A percentile compares a stretch with the other conserved stretches of the same genome.
Evolutionary conservation across 53 echinoderm and acorn worm genomes (phyloP).

Genomic region (Mesocentrotus franciscanus): DNA sequence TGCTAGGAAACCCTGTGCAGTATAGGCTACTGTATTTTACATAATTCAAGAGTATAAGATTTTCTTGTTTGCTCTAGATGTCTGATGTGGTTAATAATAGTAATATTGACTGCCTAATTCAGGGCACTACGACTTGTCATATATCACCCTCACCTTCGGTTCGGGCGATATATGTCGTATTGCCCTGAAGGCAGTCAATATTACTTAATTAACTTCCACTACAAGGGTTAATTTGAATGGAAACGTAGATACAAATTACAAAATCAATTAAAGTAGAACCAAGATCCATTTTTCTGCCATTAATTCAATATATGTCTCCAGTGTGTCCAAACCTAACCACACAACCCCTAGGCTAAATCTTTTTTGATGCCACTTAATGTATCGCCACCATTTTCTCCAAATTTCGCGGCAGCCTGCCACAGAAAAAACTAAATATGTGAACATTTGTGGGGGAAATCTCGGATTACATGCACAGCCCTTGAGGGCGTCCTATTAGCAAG

Average conservation of each 20-base stretch:
- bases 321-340: not conserved
- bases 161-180: too few relatives aligned
- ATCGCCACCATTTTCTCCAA: not conserved
- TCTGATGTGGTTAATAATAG: too few relatives aligned
- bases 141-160: too few relatives aligned
- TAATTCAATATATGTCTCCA: constrained; percentile 32
- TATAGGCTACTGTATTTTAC: too few relatives aligned
- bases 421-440: not conserved
- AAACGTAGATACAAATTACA: constrained; percentile 5
- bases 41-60: too few relatives aligned
- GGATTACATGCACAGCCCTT: not conserved
- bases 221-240: not conserved
- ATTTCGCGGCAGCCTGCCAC: constrained; percentile 5
- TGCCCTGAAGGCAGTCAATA: too few relatives aligned
- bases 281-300: not conserved
- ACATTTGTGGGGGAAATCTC: constrained; percentile 38
- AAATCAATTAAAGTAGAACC: constrained; percentile 29
- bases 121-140: too few relatives aligned
- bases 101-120: too few relatives aligned
- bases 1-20: too few relatives aligned
- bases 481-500: constrained; percentile 12
- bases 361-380: not conserved
- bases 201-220: not conserved
- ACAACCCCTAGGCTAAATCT: not conserved
- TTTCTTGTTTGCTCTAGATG: too few relatives aligned